Percentiles rank a stretch among this genome's conserved stretches.
These are phyloP conservation scores for Latrodectus elegans DNA, from an alignment of 2,888 invertebrate species.

Conservation along the genomic window DNA sequence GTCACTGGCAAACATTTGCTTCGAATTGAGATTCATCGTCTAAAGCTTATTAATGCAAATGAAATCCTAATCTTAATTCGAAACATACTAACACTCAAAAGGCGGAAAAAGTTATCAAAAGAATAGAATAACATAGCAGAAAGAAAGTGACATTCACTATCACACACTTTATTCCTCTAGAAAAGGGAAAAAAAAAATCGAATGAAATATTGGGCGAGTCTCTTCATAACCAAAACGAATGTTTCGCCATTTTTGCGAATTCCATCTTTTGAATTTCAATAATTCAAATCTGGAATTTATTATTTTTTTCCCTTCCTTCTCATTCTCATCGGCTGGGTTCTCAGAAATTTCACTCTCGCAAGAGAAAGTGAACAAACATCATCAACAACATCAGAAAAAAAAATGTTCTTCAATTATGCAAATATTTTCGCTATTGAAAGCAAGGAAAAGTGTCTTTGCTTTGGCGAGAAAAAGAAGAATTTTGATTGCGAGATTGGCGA, in stretches of 20 bases:
- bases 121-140: neutral
- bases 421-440: conserved; percentile 15
- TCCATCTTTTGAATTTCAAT: neutral
- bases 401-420: conserved; percentile 36
- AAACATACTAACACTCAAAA: neutral
- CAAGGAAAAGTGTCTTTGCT: conserved; percentile 1
- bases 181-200: neutral
- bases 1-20: too few species aligned
- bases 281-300: neutral
- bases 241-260: neutral
- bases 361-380: neutral
- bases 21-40: too few species aligned
- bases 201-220: neutral
- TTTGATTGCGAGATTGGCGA: neutral
- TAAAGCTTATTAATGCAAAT: neutral
- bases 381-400: neutral
- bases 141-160: conserved; percentile 1
- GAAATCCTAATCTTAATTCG: neutral
- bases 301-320: conserved; percentile 3
- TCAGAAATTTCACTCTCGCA: conserved; percentile 4
- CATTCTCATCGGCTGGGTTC: neutral
- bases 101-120: neutral
- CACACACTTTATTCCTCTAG: neutral
- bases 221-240: conserved; percentile 3
- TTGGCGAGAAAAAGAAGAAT: neutral